Evolutionary conservation across 2,113 vertebrate genomes (phyloP), one percentile per base, ranked within the genome.

Genomic region (Bucco capensis): DNA sequence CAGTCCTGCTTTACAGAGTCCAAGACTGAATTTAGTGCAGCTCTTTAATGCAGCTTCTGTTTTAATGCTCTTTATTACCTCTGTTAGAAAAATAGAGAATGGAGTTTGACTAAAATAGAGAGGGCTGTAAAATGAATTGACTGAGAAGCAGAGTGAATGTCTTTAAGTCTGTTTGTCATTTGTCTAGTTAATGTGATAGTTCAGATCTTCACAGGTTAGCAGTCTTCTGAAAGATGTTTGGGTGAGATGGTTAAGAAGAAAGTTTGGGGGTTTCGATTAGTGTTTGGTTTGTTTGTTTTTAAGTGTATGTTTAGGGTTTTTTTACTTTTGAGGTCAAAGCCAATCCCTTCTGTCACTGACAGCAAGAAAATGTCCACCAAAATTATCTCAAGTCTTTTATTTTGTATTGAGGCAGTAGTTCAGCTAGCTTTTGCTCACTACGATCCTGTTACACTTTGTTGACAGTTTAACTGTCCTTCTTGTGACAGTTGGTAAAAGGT

Each of bases 361-460:
- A 85, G 37, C 47, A 74, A 62, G 47, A 76, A 82, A 37, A 83
- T 37, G 14, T 56, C 40, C 6, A 2, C 30, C 35, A 19, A 71
- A 75, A 38, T 6, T 0, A 47, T 62, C 15, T 53, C 10, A 22
- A 1, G 47, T 71, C 1, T 51, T 60, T 60, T 33, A 49, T 8
- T 64, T 56, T 14, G 10, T 58, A 12, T 28, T 35, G 56, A 53
- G 46, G 47, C 21, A 58, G 51, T 49, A 49, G 42, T 31, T 89
- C 19, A 71, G 27, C 8, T 49, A 38, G 47, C 10, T 89, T 79
- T 40, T 78, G 22, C 37, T 75, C 30, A 9, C 18, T 31, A 14
- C 64, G 58, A 31, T 72, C 60, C 38, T 44, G 7, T 65, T 77
- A 51, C 21, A 33, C 33, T 70, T 47, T 51, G 46, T 61, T 13